phyloP scores from a whole-genome alignment of 2,113 vertebrate species.

The Microcebus griseorufus region DNA sequence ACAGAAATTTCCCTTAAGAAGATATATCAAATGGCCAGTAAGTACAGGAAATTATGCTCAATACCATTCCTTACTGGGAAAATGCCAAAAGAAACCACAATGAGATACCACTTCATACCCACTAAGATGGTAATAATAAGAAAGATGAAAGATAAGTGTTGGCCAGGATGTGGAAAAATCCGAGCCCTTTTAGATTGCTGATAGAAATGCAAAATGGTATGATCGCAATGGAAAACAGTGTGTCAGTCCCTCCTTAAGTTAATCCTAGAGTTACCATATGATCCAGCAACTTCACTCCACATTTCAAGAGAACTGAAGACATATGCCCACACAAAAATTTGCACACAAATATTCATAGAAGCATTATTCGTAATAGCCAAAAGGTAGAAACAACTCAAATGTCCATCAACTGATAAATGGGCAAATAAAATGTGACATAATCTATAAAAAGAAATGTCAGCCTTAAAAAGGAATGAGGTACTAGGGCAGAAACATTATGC shows the following conservation, averaged over 20 bases:
- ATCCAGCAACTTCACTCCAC: not conserved
- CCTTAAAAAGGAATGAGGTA: not conserved
- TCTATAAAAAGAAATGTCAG: not conserved
- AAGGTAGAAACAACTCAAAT: not conserved
- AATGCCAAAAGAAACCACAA: not conserved
- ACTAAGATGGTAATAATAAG: not conserved
- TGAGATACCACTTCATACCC: not conserved
- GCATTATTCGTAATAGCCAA: not conserved
- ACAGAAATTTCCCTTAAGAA: not conserved
- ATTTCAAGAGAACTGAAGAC: not conserved
- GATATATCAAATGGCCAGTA: not conserved
- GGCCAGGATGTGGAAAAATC: not conserved
- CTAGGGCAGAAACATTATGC: not conserved
- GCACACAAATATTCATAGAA: not conserved
- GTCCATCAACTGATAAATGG: not conserved
- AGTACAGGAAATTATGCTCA: not conserved
- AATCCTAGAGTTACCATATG: not conserved
- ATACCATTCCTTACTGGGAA: not conserved
- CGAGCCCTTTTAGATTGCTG: not conserved
- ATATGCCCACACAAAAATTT: not conserved
- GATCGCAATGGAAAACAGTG: not conserved
- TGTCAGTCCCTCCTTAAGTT: not conserved
- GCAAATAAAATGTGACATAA: not conserved
- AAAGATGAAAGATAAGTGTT: not conserved
- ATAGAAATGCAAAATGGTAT: not conserved